Conservation (phyloP, 2,888 invertebrate species). For the Meganola albula region DNA sequence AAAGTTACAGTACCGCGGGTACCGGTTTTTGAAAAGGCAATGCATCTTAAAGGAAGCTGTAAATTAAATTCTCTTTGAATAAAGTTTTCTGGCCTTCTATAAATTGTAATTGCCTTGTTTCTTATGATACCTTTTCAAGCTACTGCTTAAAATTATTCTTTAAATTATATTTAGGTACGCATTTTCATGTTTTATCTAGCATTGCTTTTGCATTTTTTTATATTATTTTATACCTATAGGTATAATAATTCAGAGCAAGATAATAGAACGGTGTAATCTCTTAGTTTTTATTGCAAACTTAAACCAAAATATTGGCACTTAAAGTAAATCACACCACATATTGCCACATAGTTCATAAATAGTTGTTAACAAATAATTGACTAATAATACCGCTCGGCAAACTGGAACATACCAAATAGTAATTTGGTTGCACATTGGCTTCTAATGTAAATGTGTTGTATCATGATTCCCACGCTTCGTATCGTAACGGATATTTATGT, state of each 20-base stretch:
- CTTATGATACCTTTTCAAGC: too few species aligned
- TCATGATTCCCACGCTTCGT: slow-evolving; percentile 21
- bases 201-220: too few species aligned
- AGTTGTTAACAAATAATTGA: slow-evolving; percentile 52
- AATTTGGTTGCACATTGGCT: slow-evolving; percentile 50
- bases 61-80: slow-evolving; percentile 40
- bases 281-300: too few species aligned
- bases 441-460: slow-evolving; percentile 56
- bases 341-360: too few species aligned
- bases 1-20: slow-evolving; percentile 46
- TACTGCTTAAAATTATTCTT: too few species aligned
- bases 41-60: slow-evolving; percentile 46
- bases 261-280: too few species aligned
- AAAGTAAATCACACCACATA: too few species aligned
- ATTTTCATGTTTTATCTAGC: too few species aligned
- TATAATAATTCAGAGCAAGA: too few species aligned
- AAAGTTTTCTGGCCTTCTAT: slow-evolving; percentile 24
- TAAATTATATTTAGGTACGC: too few species aligned
- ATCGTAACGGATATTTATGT: slow-evolving; percentile 17
- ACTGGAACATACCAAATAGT: slow-evolving; percentile 55
- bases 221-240: too few species aligned
- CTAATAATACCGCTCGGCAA: slow-evolving; percentile 54
- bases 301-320: too few species aligned
- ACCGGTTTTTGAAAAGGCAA: slow-evolving; percentile 41
- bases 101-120: slow-evolving; percentile 13